Base-by-base conservation (phyloP, 1,140 invertebrate species). In the Sitodiplosis mosellana region DNA sequence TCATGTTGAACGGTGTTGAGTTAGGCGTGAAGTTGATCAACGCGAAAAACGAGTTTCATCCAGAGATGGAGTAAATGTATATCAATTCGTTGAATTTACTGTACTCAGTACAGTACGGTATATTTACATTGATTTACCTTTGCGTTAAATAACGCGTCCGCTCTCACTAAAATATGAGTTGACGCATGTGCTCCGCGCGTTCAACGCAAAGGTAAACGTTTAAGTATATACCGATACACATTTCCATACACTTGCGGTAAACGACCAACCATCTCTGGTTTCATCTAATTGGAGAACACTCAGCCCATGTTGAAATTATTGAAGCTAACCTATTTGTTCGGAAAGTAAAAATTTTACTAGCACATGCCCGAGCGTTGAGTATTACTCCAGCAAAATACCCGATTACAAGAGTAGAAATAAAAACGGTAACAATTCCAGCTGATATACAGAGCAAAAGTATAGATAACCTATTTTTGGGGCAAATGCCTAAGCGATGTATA, bases 1-100 rank as follows among this genome's bases (percentile, higher is more conserved):
- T 63, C 56, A 51, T 65, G 18, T 46, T 64, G 14, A 66, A 64
- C 51, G 59, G 63, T 41, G 59, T 67, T 21, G 56, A 65, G 49
- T 55, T 65, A 52, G 20, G 56, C 34, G 15, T 67, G n/a, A 56
- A 58, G 38, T 48, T 65, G 15, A 51, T 62, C 11, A 48, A 61
- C 10, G 58, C 56, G n/a, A 53, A 55, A 47, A 56, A 63, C 49
- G 43, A 50, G 7, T 67, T 65, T 56, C n/a, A n/a, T n/a, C n/a
- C n/a, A n/a, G n/a, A n/a, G n/a, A n/a, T n/a, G n/a, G n/a, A n/a
- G n/a, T n/a, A n/a, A n/a, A n/a, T n/a, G n/a, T n/a, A n/a, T n/a
- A n/a, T n/a, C n/a, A n/a, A n/a, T n/a, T n/a, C n/a, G n/a, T n/a
- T n/a, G n/a, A n/a, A n/a, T n/a, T n/a, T n/a, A n/a, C n/a, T n/a